Evolutionary conservation across 2,797 vertebrate genomes (phyloP), one percentile per base, ranked within the genome.

Genomic region (Ctenosaura bakeri): DNA sequence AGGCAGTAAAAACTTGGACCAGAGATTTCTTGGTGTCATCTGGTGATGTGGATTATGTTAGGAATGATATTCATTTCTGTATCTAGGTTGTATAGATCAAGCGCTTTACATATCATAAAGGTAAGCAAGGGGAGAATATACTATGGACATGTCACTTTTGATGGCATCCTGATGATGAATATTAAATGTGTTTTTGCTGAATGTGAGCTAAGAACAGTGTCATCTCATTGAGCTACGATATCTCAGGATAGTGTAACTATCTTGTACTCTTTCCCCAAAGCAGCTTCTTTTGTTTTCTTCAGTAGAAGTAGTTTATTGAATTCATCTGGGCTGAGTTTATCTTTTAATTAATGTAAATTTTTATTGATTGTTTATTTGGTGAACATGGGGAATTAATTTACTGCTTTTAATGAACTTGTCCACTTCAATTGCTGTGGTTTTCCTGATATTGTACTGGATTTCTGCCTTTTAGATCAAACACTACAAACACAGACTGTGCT

Each of bases 321-420:
- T 85, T 73, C 85, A 86, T 88, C 77, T 79, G 83, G 54, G 77
- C 13, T 71, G 2, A 26, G 82, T 32, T 92, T 92, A 88, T 82
- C 46, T 89, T 90, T 91, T 89, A 42, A 86, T 20, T 89, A 62
- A 92, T 71, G n/a, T 8, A 90, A 20, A 87, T 88, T 90, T 90
- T 90, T 69, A 90, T 79, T 87, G 54, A 86, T 93, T 88, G 64
- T 9, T 92, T 89, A 77, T 38, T 87, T 89, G 71, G 20, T 59
- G 42, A 66, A 88, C 14, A 89, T 2, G 80, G 35, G 56, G 82
- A 91, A 88, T 80, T 86, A 92, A 87, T 83, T 50, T 90, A 64
- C 66, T 85, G 59, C 26, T 85, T 91, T 91, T 81, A 46, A 89
- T 88, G 66, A 88, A 91, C 90, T 69, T 90, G 62, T 89, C 52